Evolutionary conservation across 2,797 vertebrate species (phyloP), one percentile per base, ranked within the genome.

Genomic region (Neosilurus mollespiculum): DNA sequence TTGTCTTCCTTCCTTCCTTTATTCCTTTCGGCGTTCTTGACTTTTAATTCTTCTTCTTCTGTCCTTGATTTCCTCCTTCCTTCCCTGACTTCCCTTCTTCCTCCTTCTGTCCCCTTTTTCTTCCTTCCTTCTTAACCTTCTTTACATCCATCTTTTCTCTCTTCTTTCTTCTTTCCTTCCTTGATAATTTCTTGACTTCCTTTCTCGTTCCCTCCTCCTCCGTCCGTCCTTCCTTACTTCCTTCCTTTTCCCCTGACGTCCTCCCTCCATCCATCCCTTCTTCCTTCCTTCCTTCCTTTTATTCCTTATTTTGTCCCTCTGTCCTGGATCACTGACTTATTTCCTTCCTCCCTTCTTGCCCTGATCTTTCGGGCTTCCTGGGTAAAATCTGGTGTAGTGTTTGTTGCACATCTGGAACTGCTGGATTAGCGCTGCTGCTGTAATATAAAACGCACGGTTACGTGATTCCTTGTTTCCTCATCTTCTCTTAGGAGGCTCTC

Each of bases 401-500:
- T 43, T 69, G 16, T 67, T 37, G 8, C 65, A 20, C 65, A 15
- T 20, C 65, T 67, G 34, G 16, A 69, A 20, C 9, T 37, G 34
- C 66, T 67, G 34, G 18, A 69, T 12, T 20, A 67, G 66, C 30
- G 20, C 7, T 37, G 65, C 34, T 37, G 3, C 34, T 6, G 12
- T 26, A 26, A 64, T 43, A 43, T 30, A 30, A 30, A 30, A 30
- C 6, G 6, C 15, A 65, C 14, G 5, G 24, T 26, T 26, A 6
- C 4, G 11, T 65, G 24, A 4, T 67, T 67, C 34, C 18, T 18
- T 18, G 7, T 9, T 67, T 3, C 8, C 43, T 18, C 4, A 0
- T 78, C 15, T 78, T 64, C 24, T 53, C 8, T 53, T 53, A 65
- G 77, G 77, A 79, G 53, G 61, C 77, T 30, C n/a, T 65, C 15